Conservation (phyloP, 2,888 invertebrate genomes). For the Platycheirus albimanus region DNA sequence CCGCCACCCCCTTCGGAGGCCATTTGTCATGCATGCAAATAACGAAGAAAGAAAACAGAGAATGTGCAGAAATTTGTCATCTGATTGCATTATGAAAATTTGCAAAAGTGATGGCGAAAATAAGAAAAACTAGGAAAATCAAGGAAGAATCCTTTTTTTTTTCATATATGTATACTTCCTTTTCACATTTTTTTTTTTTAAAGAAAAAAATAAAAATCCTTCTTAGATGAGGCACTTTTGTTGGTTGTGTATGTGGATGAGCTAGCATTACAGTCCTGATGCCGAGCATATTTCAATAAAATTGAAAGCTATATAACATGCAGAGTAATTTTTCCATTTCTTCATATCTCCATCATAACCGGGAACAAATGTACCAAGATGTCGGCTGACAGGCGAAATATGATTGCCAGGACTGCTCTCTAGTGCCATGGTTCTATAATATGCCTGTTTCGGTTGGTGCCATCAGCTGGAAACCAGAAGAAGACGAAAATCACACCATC, state of each 20-base stretch:
- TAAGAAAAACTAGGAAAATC: slow-evolving; percentile 28
- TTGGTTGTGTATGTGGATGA: slow-evolving; percentile 28
- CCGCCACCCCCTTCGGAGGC: not conserved
- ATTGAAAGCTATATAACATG: slow-evolving; percentile 71
- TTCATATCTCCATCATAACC: slow-evolving; percentile 53
- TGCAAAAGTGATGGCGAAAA: slow-evolving; percentile 61
- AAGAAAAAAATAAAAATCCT: not conserved
- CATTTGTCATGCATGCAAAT: slow-evolving; percentile 54
- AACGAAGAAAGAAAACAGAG: slow-evolving; percentile 38
- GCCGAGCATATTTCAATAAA: slow-evolving; percentile 73
- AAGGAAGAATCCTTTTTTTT: slow-evolving; percentile 9
- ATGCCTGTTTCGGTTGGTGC: slow-evolving; percentile 27
- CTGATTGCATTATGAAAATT: slow-evolving; percentile 74
- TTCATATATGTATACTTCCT: not conserved
- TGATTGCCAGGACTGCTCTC: slow-evolving; percentile 51
- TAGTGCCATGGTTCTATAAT: too few species aligned
- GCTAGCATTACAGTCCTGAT: slow-evolving; percentile 58
- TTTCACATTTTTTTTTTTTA: not conserved
- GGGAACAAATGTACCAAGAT: slow-evolving; percentile 72
- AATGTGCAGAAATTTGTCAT: slow-evolving; percentile 74
- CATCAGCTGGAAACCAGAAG: not conserved
- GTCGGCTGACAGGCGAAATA: slow-evolving; percentile 73
- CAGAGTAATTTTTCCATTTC: slow-evolving; percentile 56
- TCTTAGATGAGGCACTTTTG: not conserved
- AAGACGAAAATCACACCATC: slow-evolving; percentile 17